Base-by-base conservation (phyloP, 2,888 invertebrate species). In the Netelia virgata region DNA sequence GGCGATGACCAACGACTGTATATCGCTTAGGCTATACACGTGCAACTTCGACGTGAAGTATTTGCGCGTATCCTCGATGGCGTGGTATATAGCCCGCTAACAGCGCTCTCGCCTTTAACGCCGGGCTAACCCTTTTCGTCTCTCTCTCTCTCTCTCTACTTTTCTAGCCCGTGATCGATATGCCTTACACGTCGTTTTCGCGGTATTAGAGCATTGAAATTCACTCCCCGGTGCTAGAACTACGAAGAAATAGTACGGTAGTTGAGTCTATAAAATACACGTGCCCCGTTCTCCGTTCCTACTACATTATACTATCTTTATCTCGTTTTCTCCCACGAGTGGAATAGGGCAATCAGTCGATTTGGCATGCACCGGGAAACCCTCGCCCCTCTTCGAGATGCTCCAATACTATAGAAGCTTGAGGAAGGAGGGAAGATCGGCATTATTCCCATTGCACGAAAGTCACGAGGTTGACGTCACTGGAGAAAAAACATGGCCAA, bases 141-240 rank as follows among this genome's bases (percentile, higher is more conserved):
- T 50, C n/a, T 36, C 47, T 69, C 28, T 28, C 61, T 23, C 16
- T 53, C 53, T 78, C 36, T 36, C 55, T 28, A 64, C 28, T 18
- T 47, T 23, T 70, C 69, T 16, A 18, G 57, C 59, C 47, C n/a
- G 64, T 68, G 85, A 87, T 87, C 87, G 87, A 87, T 87, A 85
- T 53, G 55, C 78, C 83, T 86, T 47, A 75, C 85, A 87, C 87
- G 86, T 87, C 82, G 86, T 85, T 85, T 77, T 80, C 81, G 78
- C 80, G 74, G 85, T 83, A 83, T 85, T 83, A 86, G 72, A 83
- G 70, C 86, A 87, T 87, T 85, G 86, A 83, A 83, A 87, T 87
- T 87, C 87, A 82, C 81, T 81, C 66, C 78, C 61, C 61, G 78
- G 41, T 63, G 79, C 70, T 59, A 47, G 28, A 75, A 68, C 85